Percentiles rank a stretch among this genome's conserved stretches.
phyloP scores from a whole-genome alignment of 2,113 vertebrate genomes.

The Acinonyx jubatus region DNA sequence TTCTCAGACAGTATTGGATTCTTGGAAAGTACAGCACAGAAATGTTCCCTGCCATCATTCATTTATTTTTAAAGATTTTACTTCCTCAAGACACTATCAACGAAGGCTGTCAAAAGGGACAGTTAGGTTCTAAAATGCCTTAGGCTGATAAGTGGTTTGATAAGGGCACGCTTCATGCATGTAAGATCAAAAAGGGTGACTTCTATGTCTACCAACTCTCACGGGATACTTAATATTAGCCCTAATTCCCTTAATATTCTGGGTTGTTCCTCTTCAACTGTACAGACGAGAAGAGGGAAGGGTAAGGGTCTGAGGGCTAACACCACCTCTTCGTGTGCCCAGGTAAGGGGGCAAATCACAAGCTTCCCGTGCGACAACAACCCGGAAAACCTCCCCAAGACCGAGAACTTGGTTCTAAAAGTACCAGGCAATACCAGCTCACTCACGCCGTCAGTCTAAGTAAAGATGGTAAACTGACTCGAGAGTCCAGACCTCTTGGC shows the following conservation, averaged over 20 bases:
- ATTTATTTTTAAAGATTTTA: not conserved
- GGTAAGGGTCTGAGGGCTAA: not conserved
- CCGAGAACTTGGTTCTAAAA: not conserved
- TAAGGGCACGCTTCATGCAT: not conserved
- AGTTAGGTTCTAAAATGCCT: not conserved
- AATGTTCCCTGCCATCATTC: not conserved
- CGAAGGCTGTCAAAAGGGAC: not conserved
- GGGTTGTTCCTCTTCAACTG: not conserved
- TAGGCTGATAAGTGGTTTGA: not conserved
- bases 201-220: not conserved
- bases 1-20: not conserved
- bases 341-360: not conserved
- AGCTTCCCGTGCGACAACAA: rapidly evolving
- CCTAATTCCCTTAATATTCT: not conserved
- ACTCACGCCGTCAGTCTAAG: not conserved
- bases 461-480: not conserved
- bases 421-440: not conserved
- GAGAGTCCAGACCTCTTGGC: not conserved
- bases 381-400: not conserved
- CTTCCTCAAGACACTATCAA: conserved; percentile 1
- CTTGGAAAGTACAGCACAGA: not conserved
- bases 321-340: not conserved
- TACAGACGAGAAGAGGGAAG: not conserved
- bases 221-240: not conserved
- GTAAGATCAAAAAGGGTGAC: not conserved